These are phyloP conservation scores for Macrosiphum euphorbiae DNA, from an alignment of 2,888 invertebrate genomes.

Conservation along the genomic window DNA sequence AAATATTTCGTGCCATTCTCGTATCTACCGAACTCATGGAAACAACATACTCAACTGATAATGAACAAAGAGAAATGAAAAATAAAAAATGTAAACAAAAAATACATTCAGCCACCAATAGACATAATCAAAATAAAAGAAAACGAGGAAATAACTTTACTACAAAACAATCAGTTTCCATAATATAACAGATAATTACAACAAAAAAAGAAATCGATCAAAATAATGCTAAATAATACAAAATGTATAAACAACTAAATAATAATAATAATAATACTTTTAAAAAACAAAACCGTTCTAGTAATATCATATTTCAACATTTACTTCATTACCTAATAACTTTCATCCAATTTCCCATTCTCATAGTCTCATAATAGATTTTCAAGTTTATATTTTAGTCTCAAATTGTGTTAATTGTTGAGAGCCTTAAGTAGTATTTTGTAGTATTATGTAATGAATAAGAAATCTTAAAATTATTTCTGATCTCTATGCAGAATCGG, in stretches of 20 bases:
- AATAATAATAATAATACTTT: neutral
- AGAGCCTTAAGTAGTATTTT: neutral
- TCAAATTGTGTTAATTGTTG: neutral
- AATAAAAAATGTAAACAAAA: conserved; percentile 15
- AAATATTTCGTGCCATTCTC: conserved; percentile 35
- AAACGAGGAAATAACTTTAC: neutral
- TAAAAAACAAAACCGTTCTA: neutral
- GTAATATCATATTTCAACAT: neutral
- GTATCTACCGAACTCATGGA: conserved; percentile 35
- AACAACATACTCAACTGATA: neutral
- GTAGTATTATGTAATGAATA: neutral
- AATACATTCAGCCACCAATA: conserved; percentile 7
- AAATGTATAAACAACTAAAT: neutral
- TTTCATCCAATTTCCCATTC: neutral
- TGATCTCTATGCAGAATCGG: neutral
- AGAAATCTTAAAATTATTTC: neutral
- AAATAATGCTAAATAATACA: neutral
- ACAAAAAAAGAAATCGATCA: neutral
- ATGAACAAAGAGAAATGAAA: neutral
- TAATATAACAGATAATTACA: neutral
- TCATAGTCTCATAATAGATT: neutral
- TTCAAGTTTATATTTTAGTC: neutral
- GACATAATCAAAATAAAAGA: conserved; percentile 20
- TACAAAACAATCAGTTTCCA: conserved; percentile 16
- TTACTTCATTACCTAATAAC: neutral